Evolutionary conservation across 2,797 vertebrate species (phyloP), one percentile per base, ranked within the genome.

Genomic region (Hybognathus amarus): DNA sequence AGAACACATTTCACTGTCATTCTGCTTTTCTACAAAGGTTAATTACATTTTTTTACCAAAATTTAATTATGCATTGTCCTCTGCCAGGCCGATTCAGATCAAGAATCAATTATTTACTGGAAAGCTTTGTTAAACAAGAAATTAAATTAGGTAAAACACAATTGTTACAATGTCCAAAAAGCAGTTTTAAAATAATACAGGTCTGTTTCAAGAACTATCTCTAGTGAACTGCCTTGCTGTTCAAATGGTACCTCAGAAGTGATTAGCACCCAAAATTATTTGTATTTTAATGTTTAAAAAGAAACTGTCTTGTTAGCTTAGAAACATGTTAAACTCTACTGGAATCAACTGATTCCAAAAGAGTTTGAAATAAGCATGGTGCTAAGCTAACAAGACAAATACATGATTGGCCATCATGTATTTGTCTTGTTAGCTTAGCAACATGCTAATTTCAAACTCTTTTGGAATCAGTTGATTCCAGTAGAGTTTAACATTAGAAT

Each of bases 1-100:
- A 67, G 63, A 52, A 52, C 77, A 79, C 45, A 50, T 79, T 66
- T 79, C 42, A 17, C 24, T 64, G 77, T 67, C 77, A 36, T 50
- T 64, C 63, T 67, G 61, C 20, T 66, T 67, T 79, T 66, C 61
- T 67, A 47, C 30, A 52, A 67, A 79, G 63, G 42, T 67, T 79
- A 79, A 79, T 79, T 67, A 67, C 20, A 67, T 50, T 52, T 73
- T 47, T 40, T 78, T 52, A 9, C 2, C 33, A 22, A 4, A 67
- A 79, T 67, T 67, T 38, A 67, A 79, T 79, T 24, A 52, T 0
- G 20, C 63, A 36, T 67, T 67, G 45, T 79, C 45, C 63, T 67
- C 63, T 67, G 63, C 63, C 77, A 50, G 45, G 45, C 18, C 9
- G 20, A 79, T 52, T 20, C 27, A 38, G 12, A 67, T 79, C 77